Evolutionary conservation across 1,140 invertebrate species (phyloP).

Genomic region (Drosophila varians): DNA sequence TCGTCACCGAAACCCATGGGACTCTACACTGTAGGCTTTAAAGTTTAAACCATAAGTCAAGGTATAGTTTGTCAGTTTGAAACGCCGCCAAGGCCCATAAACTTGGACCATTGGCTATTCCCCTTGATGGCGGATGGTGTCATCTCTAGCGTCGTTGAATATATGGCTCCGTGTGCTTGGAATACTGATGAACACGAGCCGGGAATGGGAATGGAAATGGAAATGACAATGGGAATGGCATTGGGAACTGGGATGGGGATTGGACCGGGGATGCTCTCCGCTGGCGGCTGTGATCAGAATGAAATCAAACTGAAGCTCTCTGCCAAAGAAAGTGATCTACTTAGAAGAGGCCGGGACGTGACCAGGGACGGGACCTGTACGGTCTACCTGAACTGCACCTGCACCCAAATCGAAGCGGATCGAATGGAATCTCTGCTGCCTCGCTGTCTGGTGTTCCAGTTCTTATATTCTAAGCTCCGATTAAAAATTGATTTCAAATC

Average conservation of each 20-base stretch:
- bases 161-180: conserved; percentile 12
- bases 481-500: not conserved
- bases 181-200: conserved; percentile 37
- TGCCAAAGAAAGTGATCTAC: conserved; percentile 58
- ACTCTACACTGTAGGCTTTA: too few relatives aligned
- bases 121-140: conserved; percentile 5
- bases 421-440: not conserved
- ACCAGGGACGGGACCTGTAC: conserved; percentile 29
- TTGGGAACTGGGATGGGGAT: conserved; percentile 5
- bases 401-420: conserved; percentile 1
- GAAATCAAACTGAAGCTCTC: conserved; percentile 34
- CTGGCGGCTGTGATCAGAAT: conserved; percentile 46
- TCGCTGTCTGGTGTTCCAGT: not conserved
- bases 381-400: conserved; percentile 24
- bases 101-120: not conserved
- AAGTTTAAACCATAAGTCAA: not conserved
- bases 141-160: conserved; percentile 18
- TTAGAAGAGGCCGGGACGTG: conserved; percentile 40
- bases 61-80: conserved; percentile 14
- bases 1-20: too few relatives aligned
- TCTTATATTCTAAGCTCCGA: not conserved
- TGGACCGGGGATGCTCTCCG: conserved; percentile 19
- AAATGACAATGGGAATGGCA: not conserved
- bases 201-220: not conserved
- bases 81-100: conserved; percentile 1